Conservation (phyloP, 2,797 vertebrate species). For the Melanotaenia trifasciata region DNA sequence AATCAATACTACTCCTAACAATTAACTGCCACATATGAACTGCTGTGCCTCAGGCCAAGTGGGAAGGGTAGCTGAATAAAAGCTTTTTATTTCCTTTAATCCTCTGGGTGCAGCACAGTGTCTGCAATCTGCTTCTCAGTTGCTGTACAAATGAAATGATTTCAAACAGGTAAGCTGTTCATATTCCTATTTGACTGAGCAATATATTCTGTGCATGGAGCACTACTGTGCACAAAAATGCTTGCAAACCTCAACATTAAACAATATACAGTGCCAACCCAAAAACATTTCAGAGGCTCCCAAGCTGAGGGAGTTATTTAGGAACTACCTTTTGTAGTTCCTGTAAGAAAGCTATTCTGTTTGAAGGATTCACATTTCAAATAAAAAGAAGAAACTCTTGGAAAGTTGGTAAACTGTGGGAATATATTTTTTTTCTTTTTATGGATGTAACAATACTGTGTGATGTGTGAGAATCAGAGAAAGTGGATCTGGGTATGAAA, state of each 20-base stretch:
- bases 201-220: conserved; percentile 16
- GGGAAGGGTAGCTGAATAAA: conserved; percentile 27
- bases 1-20: conserved; percentile 38
- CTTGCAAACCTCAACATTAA: conserved; percentile 27
- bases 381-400: background rate
- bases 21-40: conserved; percentile 59
- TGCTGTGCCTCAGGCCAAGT: conserved; percentile 9
- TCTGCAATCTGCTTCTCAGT: conserved; percentile 31
- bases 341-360: background rate
- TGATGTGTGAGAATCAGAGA: background rate
- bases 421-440: conserved; percentile 8
- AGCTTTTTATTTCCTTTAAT: conserved; percentile 9
- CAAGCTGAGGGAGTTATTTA: conserved; percentile 14
- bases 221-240: background rate
- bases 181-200: conserved; percentile 35
- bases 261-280: background rate
- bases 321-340: conserved; percentile 14
- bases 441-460: conserved; percentile 1
- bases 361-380: background rate
- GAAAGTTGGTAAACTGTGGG: conserved; percentile 1
- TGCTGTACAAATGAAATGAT: conserved; percentile 44
- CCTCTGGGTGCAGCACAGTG: conserved; percentile 9
- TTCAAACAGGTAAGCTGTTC: conserved; percentile 49
- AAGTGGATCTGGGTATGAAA: background rate
- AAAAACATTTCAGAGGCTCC: background rate